Percentiles rank a stretch among this genome's conserved stretches.
phyloP scores from a whole-genome alignment of 2,113 vertebrate genomes.

The Rhinopomastus cyanomelas region DNA sequence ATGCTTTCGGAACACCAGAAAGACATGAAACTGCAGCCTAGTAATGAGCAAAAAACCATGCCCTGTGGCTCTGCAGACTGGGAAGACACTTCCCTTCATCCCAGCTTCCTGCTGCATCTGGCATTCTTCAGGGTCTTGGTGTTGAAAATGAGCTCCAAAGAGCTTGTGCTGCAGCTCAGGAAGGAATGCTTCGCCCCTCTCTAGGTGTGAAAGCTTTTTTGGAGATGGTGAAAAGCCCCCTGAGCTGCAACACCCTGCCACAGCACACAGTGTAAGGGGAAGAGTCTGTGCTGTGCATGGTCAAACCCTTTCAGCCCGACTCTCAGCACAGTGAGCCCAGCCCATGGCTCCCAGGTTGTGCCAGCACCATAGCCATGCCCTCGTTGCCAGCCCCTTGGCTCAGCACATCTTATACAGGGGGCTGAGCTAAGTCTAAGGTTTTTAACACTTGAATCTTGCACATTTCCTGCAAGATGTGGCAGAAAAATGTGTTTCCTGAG shows the following conservation, averaged over 20 bases:
- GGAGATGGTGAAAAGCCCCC: background rate
- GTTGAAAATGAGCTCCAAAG: background rate
- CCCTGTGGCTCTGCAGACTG: background rate
- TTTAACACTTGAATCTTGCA: slow-evolving; percentile 38
- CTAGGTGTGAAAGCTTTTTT: background rate
- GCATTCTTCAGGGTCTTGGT: background rate
- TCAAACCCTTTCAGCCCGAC: background rate
- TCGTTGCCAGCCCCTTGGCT: background rate
- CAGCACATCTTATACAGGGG: rapidly evolving
- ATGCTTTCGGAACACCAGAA: background rate
- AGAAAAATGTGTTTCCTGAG: slow-evolving; percentile 62
- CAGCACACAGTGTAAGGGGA: background rate
- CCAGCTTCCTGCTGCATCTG: background rate
- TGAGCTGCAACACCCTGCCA: background rate
- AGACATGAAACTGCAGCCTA: background rate
- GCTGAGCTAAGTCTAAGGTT: background rate
- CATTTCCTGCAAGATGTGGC: slow-evolving; percentile 46
- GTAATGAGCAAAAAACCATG: background rate
- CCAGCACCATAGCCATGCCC: background rate
- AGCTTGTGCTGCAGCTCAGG: background rate
- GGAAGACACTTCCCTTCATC: background rate
- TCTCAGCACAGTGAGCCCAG: background rate
- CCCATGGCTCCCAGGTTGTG: background rate
- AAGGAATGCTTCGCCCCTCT: background rate
- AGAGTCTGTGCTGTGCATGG: background rate